Base-by-base conservation (phyloP, 2,888 invertebrate species). In the Patella caerulea region DNA sequence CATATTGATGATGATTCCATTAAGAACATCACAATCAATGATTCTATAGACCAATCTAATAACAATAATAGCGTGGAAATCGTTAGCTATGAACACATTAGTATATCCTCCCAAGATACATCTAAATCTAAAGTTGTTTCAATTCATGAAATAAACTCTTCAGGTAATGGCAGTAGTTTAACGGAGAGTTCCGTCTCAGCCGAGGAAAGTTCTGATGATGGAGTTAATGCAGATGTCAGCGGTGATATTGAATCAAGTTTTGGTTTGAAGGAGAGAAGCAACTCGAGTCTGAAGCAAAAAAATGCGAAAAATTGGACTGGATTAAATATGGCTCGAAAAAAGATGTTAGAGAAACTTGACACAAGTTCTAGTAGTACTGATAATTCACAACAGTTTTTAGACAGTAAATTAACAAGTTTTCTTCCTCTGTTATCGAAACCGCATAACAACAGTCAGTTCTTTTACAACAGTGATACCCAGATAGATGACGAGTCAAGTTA, bases 401-500 rank as follows among this genome's bases (percentile, higher is more conserved):
- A 74, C n/a, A 78, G 78, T 19, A 75, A 78, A 29, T 54, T 73
- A 19, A 52, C 71, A 17, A 45, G 73, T 45, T 71, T 80, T 52
- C 76, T 78, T 14, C 76, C 76, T 11, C 53, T 59, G n/a, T 73
- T 74, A 17, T 59, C 54, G 34, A 54, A 76, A 17, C 45, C 69
- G 11, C 74, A 54, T 45, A 54, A 59, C 14, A 56, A 73, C 24
- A 55, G n/a, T 54, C 72, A 54, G 45, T n/a, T 14, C n/a, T 52
- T 53, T 71, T 45, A 45, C 9, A 56, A 75, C 14, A 54, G 74
- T 59, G 80, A 76, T 69, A 70, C 72, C 17, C 75, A 69, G n/a
- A 52, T 76, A 14, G 75, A 78, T 15, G 78, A 74, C 7, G 80
- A 80, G 74, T 80, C 78, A 0, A 80, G 80, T 72, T 80, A 78